Percentiles rank a stretch among this genome's conserved stretches.
phyloP scores from a whole-genome alignment of 2,888 invertebrate species.

The Amiota minor region DNA sequence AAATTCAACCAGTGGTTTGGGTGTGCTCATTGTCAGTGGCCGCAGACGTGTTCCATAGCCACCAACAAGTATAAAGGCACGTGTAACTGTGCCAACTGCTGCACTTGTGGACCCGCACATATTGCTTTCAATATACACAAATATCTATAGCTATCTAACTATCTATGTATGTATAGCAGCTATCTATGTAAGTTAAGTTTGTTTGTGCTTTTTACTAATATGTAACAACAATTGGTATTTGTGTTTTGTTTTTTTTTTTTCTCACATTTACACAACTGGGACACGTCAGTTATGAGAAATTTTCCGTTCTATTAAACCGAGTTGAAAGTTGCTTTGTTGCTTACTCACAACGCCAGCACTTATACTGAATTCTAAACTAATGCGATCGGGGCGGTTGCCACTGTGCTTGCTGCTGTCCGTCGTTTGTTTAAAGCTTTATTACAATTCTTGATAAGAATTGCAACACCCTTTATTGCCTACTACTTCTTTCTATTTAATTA shows the following conservation, averaged over 20 bases:
- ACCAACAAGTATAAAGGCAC: conserved; percentile 97
- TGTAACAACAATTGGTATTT: neutral
- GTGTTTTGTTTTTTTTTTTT: neutral
- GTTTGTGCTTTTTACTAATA: neutral
- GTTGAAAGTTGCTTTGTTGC: no score
- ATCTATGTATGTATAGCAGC: no score
- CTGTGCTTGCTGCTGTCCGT: no score
- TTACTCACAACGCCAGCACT: no score
- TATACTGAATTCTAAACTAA: no score
- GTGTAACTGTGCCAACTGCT: conserved; percentile 79
- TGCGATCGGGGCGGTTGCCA: no score
- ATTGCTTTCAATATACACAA: neutral
- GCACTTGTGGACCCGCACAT: conserved; percentile 64
- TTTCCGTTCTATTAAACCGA: neutral
- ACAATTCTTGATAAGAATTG: no score
- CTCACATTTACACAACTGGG: conserved; percentile 43
- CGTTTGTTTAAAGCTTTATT: no score
- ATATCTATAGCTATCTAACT: no score
- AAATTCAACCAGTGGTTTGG: conserved; percentile 99
- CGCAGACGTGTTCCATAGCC: conserved; percentile 98
- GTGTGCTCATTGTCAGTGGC: conserved; percentile 95
- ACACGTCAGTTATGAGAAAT: conserved; percentile 24
- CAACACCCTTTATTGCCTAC: no score
- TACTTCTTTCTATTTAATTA: no score
- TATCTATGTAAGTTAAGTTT: neutral